Evolutionary conservation across 2,113 vertebrate genomes (phyloP).

Genomic region (Condylura cristata): DNA sequence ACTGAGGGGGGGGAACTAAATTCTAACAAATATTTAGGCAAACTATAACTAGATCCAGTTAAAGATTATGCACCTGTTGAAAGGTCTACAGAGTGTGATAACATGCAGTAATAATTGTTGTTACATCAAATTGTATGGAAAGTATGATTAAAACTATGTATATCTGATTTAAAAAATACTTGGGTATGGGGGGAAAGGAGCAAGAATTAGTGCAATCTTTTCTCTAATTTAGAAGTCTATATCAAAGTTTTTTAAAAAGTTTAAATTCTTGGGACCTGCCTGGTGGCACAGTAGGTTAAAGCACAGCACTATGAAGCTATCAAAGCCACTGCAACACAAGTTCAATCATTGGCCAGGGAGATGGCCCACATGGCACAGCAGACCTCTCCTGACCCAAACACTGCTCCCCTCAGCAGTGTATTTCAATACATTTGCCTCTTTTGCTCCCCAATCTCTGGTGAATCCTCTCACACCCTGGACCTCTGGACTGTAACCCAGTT

Average conservation of each 20-base stretch:
- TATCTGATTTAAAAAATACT: background rate
- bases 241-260: constrained; percentile 11
- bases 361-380: too few species aligned
- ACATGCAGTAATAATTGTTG: constrained; percentile 33
- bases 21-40: constrained; percentile 49
- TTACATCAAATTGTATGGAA: constrained; percentile 48
- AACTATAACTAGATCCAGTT: constrained; percentile 18
- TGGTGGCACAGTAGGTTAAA: too few species aligned
- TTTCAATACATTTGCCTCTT: too few species aligned
- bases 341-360: too few species aligned
- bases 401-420: too few species aligned
- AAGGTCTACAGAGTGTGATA: background rate
- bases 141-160: constrained; percentile 14
- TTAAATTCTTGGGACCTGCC: constrained; percentile 22
- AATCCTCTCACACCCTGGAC: too few species aligned
- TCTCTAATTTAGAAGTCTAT: background rate
- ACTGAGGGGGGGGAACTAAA: constrained; percentile 18
- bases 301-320: too few species aligned
- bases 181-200: background rate
- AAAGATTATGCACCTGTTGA: constrained; percentile 38
- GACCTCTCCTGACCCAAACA: too few species aligned
- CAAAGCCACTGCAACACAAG: too few species aligned
- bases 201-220: background rate
- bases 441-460: too few species aligned
- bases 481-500: too few species aligned